Base-by-base conservation (phyloP, 2,888 invertebrate species). In the Agrotis segetum region DNA sequence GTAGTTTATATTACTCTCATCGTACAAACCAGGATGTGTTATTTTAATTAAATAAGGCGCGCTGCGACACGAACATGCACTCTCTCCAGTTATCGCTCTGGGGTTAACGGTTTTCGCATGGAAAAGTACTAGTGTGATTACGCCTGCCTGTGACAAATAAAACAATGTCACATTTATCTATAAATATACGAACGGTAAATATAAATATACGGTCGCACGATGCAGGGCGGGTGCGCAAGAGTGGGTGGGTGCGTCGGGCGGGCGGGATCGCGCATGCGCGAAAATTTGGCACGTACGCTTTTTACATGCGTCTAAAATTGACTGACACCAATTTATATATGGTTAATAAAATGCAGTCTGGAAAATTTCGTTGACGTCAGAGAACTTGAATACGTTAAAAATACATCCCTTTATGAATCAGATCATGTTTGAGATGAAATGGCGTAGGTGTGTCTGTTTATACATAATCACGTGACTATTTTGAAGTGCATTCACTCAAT, bases 41-140 rank as follows among this genome's bases (percentile, higher is more conserved):
- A 59, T 79, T 75, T 49, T 50, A 49, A 71, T 59, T 66, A 67
- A 76, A 75, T 74, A 79, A 74, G 67, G 46, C 77, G 76, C 59
- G 74, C 64, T 71, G 34, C 67, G 78, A 80, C 78, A 77, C 75
- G 76, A 84, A 77, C 79, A 52, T 76, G 81, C 81, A 85, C 90
- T 90, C 89, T 90, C 88, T 87, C 83, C 82, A 73, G 87, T 89
- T 94, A 94, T 95, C 94, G 72, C 83, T 60, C 73, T 84, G 91
- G 86, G 93, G 95, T 94, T 94, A 93, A 94, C 87, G 92, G 89
- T 94, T 92, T 94, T 93, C 88, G 92, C 92, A 91, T 94, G 96
- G 96, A 96, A 96, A 96, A 93, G 88, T 95, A 95, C 96, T 85
- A 85, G 82, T 77, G 67, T 83, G 91, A 92, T 92, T 91, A 90